A percentile compares a stretch with the other conserved stretches of the same genome.
Evolutionary conservation across 2,113 vertebrate species (phyloP).

Genomic region (Notiomystis cincta): DNA sequence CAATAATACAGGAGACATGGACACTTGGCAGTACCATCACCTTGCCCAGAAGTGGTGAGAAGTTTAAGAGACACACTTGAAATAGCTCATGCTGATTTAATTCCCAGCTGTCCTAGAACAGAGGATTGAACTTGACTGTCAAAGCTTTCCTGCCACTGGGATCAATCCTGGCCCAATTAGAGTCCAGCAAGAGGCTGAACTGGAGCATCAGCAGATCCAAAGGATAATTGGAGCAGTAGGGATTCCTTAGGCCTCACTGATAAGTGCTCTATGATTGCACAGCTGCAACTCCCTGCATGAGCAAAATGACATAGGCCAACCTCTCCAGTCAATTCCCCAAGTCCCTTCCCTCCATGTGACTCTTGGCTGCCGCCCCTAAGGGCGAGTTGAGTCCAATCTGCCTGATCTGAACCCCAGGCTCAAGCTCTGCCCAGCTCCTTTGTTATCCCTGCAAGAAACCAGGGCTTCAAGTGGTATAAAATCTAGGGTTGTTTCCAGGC

Average conservation of each 20-base stretch:
- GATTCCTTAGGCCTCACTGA: neutral
- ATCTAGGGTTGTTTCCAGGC: neutral
- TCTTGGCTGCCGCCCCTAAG: neutral
- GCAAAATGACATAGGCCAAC: neutral
- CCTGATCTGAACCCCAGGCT: neutral
- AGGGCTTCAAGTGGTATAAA: neutral
- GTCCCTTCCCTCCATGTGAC: neutral
- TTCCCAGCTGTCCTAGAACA: neutral
- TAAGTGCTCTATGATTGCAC: neutral
- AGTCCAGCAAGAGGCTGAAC: neutral
- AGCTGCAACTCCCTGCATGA: neutral
- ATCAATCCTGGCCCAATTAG: neutral
- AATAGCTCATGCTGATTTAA: neutral
- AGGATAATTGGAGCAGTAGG: neutral
- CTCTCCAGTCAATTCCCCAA: neutral
- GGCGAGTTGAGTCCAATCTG: neutral
- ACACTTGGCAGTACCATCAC: neutral
- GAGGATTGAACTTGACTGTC: neutral
- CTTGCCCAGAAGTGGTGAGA: neutral
- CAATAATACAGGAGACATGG: accelerated
- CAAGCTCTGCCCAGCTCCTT: neutral
- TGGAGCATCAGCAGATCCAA: neutral
- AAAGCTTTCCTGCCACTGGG: neutral
- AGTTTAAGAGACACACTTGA: neutral
- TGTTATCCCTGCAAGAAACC: neutral